Conservation (phyloP, 1,140 invertebrate genomes). For the Ceratina calcarata region DNA sequence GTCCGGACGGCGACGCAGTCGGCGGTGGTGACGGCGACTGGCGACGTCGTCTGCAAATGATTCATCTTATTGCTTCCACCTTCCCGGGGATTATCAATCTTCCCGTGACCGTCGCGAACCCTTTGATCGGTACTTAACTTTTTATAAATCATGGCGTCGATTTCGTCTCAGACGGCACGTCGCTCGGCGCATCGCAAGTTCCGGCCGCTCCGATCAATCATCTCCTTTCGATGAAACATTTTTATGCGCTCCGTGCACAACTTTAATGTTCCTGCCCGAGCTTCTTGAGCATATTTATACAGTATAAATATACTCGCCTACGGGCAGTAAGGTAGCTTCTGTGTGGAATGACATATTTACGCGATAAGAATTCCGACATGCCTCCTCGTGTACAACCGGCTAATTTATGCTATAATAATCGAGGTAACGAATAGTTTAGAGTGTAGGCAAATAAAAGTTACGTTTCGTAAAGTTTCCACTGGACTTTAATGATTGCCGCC, state of each 20-base stretch:
- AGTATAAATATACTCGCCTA: background rate
- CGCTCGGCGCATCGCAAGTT: background rate
- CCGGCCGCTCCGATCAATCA: conserved; percentile 18
- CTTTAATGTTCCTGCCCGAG: background rate
- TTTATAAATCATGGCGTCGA: background rate
- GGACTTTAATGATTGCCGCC: background rate
- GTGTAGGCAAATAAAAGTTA: conserved; percentile 11
- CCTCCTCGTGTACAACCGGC: background rate
- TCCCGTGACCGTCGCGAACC: background rate
- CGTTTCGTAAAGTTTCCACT: background rate
- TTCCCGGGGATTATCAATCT: conserved; percentile 30
- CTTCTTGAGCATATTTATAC: conserved; percentile 10
- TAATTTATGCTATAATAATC: conserved; percentile 37
- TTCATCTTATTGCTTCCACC: conserved; percentile 22
- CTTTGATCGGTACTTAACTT: conserved; percentile 28
- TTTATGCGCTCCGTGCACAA: background rate
- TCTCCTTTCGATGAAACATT: background rate
- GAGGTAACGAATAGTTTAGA: conserved; percentile 3
- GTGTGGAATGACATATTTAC: background rate
- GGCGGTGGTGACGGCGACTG: background rate
- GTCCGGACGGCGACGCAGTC: background rate
- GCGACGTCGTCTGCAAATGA: background rate
- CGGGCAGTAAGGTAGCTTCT: background rate
- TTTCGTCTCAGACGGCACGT: background rate
- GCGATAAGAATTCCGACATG: conserved; percentile 11